phyloP scores from a whole-genome alignment of 2,113 vertebrate genomes.

The Speoplatyrhinus poulsoni region DNA sequence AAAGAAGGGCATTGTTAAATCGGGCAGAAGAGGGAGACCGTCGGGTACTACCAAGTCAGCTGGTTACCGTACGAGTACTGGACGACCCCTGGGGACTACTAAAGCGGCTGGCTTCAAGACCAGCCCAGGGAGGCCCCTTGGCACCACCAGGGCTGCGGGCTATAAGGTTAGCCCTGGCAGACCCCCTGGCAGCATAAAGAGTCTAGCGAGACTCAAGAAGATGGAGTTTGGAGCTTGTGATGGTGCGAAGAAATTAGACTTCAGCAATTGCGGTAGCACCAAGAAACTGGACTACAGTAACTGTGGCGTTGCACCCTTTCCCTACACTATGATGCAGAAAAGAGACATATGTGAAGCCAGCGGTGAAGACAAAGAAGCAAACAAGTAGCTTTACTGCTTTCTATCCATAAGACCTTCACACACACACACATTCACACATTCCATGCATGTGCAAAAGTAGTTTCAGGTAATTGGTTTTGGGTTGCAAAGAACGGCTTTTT shows the following conservation, averaged over 20 bases:
- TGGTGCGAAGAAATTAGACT: slow-evolving; percentile 85
- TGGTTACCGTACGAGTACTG: slow-evolving; percentile 97
- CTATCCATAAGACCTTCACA: slow-evolving; percentile 27
- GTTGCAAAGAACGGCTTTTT: slow-evolving; percentile 35
- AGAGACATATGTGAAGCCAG: slow-evolving; percentile 85
- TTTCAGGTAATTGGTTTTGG: slow-evolving; percentile 16
- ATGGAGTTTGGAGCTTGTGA: slow-evolving; percentile 86
- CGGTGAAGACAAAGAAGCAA: slow-evolving; percentile 84
- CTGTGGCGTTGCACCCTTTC: slow-evolving; percentile 86
- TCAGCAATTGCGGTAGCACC: slow-evolving; percentile 81
- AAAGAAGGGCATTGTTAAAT: slow-evolving; percentile 92
- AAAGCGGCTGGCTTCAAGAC: slow-evolving; percentile 98
- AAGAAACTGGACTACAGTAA: slow-evolving; percentile 90
- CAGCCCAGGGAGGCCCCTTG: slow-evolving; percentile 95
- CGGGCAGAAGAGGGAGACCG: slow-evolving; percentile 91
- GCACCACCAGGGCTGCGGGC: slow-evolving; percentile 97
- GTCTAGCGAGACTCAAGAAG: slow-evolving; percentile 90
- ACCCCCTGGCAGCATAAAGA: slow-evolving; percentile 98
- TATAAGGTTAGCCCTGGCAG: slow-evolving; percentile 98
- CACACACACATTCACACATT: slow-evolving; percentile 13
- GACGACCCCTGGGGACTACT: slow-evolving; percentile 94
- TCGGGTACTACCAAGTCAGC: slow-evolving; percentile 96
- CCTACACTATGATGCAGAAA: slow-evolving; percentile 89
- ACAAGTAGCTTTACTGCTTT: slow-evolving; percentile 72
- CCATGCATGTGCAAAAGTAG: slow-evolving; percentile 39